Evolutionary conservation across 2,888 invertebrate genomes (phyloP), one percentile per base, ranked within the genome.

Genomic region (Dascillus cervinus): DNA sequence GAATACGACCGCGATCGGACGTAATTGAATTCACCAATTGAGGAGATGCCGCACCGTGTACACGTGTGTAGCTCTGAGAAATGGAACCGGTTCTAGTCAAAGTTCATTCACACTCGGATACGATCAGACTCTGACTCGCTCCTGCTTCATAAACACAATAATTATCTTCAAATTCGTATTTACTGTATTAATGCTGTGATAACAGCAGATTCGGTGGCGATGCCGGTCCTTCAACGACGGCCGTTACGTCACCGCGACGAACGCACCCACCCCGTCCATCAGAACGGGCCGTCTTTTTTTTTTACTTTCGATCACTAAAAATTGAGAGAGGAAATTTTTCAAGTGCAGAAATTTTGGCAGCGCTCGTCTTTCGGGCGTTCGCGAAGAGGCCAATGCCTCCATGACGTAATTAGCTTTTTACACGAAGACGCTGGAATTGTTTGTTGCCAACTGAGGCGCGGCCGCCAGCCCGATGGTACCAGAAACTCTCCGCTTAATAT

Each of bases 91-190:
- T 58, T 60, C 51, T 46, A 47, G 44, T 47, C 49, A 50, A 54
- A 55, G 60, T 60, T 60, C 60, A 57, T 60, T 60, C 58, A 60
- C 58, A 53, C 53, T 44, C 47, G 28, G 50, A 50, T 54, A 50
- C 49, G 52, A 53, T 49, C 53, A 43, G 42, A 45, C 49, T 44
- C 39, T 29, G 27, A 37, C 44, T 41, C 39, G 33, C 38, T 42
- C 34, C 39, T 39, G 35, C 37, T 47, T 55, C 50, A 49, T 50
- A 53, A 51, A 49, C 50, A 47, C 50, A 52, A 51, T 54, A 53
- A 55, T 56, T 56, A 56, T 52, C 46, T 46, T 49, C 47, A 43
- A 46, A 53, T 53, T 49, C 46, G 46, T 53, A 53, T 47, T 50
- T 52, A 47, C 49, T 38, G 42, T 47, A 44, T 43, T 46, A 43